A percentile compares a stretch with the other conserved stretches of the same genome.
These are phyloP conservation scores for Coenonympha glycerion DNA, from an alignment of 2,888 invertebrate species.

Conservation along the genomic window DNA sequence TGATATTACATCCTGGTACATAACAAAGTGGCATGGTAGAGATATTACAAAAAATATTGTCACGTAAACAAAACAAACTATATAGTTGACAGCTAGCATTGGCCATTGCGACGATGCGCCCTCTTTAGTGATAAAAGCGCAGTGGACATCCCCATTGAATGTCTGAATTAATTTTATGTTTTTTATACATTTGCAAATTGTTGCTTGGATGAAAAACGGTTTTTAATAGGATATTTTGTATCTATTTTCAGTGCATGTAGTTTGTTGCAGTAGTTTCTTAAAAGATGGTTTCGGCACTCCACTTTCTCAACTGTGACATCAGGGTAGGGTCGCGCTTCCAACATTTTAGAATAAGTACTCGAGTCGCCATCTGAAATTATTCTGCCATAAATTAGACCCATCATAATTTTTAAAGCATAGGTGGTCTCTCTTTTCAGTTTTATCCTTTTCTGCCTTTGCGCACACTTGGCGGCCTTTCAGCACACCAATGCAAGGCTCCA, in stretches of 20 bases:
- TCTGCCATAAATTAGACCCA: constrained; percentile 26
- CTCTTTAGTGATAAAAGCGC: too few species aligned
- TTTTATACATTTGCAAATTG: neutral
- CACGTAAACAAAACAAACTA: too few species aligned
- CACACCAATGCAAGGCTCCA: too few species aligned
- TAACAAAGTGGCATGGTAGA: neutral
- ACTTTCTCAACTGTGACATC: constrained; percentile 29
- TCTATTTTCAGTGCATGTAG: constrained; percentile 2
- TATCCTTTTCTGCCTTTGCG: neutral
- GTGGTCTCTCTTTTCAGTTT: neutral
- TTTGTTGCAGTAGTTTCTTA: constrained; percentile 25
- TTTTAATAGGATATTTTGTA: neutral
- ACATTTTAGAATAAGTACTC: constrained; percentile 26
- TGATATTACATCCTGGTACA: neutral
- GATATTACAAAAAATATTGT: too few species aligned
- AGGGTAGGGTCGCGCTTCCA: constrained; percentile 22
- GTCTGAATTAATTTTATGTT: neutral
- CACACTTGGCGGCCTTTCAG: constrained; percentile 8
- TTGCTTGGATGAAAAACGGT: neutral
- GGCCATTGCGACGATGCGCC: too few species aligned
- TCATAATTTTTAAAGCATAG: constrained; percentile 28
- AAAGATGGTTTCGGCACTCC: constrained; percentile 30
- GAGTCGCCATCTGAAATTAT: constrained; percentile 29
- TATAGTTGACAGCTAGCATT: too few species aligned
- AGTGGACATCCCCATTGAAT: too few species aligned